phyloP scores from a whole-genome alignment of 2,888 invertebrate genomes.

The Cephus runcator region DNA sequence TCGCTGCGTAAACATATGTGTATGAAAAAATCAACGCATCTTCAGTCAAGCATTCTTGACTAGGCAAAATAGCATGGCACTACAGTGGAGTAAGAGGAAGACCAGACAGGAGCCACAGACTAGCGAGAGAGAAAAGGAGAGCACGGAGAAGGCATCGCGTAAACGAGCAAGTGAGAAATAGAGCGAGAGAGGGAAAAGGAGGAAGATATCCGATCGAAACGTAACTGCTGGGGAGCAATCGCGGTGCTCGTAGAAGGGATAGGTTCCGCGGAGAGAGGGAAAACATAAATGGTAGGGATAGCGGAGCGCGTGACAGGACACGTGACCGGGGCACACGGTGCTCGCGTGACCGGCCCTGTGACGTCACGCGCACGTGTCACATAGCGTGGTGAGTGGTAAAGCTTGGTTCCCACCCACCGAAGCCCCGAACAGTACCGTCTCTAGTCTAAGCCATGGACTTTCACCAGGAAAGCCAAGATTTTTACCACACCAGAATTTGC shows the following conservation, averaged over 20 bases:
- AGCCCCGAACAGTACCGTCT: conserved; percentile 46
- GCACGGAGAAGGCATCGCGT: too few relatives aligned
- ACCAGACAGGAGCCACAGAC: not conserved
- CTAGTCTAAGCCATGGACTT: conserved; percentile 37
- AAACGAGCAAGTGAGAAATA: not conserved
- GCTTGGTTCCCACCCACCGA: conserved; percentile 26
- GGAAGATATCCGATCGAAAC: not conserved
- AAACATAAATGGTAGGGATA: too few relatives aligned
- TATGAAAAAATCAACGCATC: too few relatives aligned
- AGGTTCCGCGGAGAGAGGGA: conserved; percentile 20
- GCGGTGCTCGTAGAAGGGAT: too few relatives aligned
- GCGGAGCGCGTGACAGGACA: conserved; percentile 62
- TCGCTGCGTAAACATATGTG: too few relatives aligned
- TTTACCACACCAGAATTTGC: conserved; percentile 15
- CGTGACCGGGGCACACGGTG: conserved; percentile 63
- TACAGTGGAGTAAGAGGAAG: not conserved
- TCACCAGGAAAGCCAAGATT: conserved; percentile 43
- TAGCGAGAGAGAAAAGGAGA: conserved; percentile 10
- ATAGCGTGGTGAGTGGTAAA: conserved; percentile 55
- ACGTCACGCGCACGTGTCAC: conserved; percentile 65
- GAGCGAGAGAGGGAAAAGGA: not conserved
- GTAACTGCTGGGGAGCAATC: too few relatives aligned
- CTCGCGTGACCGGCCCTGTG: conserved; percentile 63
- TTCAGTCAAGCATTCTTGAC: too few relatives aligned
- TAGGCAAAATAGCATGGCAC: too few relatives aligned